Conservation (phyloP, 2,797 vertebrate genomes). For the Graptemys geographica region DNA sequence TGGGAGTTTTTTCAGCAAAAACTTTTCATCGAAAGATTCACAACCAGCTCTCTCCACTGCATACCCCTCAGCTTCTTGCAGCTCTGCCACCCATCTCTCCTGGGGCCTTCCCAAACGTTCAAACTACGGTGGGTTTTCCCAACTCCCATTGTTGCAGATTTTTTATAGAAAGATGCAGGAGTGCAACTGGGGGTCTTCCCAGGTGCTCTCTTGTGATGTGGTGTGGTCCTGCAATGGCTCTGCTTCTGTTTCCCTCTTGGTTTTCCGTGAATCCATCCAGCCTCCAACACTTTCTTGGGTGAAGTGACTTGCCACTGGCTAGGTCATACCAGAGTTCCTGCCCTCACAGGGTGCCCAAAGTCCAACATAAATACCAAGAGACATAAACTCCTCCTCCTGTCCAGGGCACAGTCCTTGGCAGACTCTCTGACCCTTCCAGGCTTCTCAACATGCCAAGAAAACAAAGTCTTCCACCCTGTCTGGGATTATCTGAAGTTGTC, state of each 20-base stretch:
- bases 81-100: background rate
- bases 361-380: background rate
- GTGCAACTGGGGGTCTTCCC: background rate
- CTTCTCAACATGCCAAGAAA: background rate
- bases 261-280: background rate
- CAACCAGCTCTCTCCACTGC: background rate
- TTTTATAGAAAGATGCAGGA: background rate
- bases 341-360: too few relatives aligned
- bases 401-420: background rate
- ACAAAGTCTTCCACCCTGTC: background rate
- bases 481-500: background rate
- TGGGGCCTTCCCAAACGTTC: rapidly evolving
- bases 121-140: background rate
- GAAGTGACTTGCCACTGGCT: background rate
- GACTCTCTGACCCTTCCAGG: background rate
- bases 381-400: background rate
- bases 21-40: background rate
- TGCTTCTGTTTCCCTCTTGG: background rate
- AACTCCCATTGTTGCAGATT: background rate
- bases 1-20: background rate
- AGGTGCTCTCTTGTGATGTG: background rate
- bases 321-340: background rate
- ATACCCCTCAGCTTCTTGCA: background rate
- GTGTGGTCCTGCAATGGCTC: background rate
- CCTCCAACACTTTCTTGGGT: background rate